Evolutionary conservation across 2,113 vertebrate genomes (phyloP), one percentile per base, ranked within the genome.

Genomic region (Daubentonia madagascariensis): DNA sequence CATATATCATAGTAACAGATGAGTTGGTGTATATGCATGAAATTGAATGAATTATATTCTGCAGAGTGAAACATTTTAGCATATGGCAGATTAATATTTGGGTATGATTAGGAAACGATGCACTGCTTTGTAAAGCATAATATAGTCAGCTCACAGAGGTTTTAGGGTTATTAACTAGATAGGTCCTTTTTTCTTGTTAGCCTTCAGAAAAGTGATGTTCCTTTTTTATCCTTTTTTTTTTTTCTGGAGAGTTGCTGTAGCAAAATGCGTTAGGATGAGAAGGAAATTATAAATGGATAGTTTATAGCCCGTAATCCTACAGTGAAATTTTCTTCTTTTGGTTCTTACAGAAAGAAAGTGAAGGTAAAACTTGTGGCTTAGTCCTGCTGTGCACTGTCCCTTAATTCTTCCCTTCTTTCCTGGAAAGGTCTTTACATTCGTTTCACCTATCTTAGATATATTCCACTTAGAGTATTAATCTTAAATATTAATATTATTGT

Each of bases 11-110:
- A 84, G 20, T 61, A 89, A 79, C 52, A 89, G 50, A 93, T 30
- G 67, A 70, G 17, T 95, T 68, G n/a, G 63, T 76, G 11, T 57
- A 57, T 54, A 0, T 30, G 18, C 68, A 37, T 25, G 72, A 63
- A 85, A 70, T 40, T 37, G 43, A 94, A 80, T 84, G 85, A 10
- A 5, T 96, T 73, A 52, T 75, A 57, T 92, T 94, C 35, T 72
- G 5, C 45, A 84, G 23, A 87, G 54, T 61, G 61, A 91, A 63
- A 45, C 11, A 30, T 16, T 52, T 61, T 86, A 84, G 43, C 61
- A 85, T n/a, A 12, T 68, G 73, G 50, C 92, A 94, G 83, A 87
- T 78, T 97, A 89, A 50, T 9, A 32, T 85, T 94, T 78, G 87
- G 81, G 2, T 43, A 10, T 1, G 30, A 76, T 75, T 48, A 57